Evolutionary conservation across 2,797 vertebrate species (phyloP), one percentile per base, ranked within the genome.

Genomic region (Cygnus olor): DNA sequence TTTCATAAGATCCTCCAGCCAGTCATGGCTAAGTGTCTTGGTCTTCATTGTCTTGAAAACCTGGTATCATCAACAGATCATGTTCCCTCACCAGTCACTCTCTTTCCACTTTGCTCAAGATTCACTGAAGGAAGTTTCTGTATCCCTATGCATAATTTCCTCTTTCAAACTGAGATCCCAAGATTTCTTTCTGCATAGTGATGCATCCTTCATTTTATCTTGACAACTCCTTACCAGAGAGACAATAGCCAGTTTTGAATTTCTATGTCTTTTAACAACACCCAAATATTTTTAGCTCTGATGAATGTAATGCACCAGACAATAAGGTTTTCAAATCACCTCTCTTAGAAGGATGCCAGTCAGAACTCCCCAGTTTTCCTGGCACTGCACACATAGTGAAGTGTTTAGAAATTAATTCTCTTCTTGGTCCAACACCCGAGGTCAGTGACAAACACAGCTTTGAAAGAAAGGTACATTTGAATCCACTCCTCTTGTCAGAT

Each of bases 381-480:
- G 80, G 85, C 89, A 87, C 11, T 61, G 49, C 85, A 81, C 71
- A 74, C 38, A 60, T 38, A 79, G 77, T 18, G 44, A 61, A 45
- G 76, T 27, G 64, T 89, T 93, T 77, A 90, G 92, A 94, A 93
- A 85, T 56, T 36, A 84, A 90, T 90, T 94, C 77, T 76, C 34
- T 69, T 83, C 82, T 65, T 3, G 0, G 70, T 84, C 88, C 80
- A 91, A 65, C 36, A 81, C 82, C 40, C 0, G 40, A 90, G 93
- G 90, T 93, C 91, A 95, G 80, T 63, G 53, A 89, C 93, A 91
- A 96, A 85, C 68, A 90, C 53, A 66, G 85, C 94, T 90, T 71
- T 94, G 89, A 95, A 95, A 94, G 91, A 93, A 93, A 78, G 56
- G n/a, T 77, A 80, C 66, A 61, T 97, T 79, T 93, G 91, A 94